Percentiles rank a stretch among this genome's conserved stretches.
These are phyloP conservation scores for Pomacea maculata DNA, from an alignment of 1,140 invertebrate species.

Conservation along the genomic window DNA sequence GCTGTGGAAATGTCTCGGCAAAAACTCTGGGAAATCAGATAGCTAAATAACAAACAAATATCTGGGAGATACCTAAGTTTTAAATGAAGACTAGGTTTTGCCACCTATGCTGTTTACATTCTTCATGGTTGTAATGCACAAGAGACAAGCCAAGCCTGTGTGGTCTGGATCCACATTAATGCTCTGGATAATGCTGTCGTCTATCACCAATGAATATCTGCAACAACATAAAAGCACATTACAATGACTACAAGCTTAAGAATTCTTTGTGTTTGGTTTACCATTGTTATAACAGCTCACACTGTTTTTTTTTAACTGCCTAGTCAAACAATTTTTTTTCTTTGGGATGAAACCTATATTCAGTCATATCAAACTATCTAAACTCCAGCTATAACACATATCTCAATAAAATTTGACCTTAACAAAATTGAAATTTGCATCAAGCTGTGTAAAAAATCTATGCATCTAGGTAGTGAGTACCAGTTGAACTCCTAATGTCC, in stretches of 20 bases:
- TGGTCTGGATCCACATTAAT: slow-evolving; percentile 93
- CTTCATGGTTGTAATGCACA: slow-evolving; percentile 56
- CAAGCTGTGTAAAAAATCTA: too few relatives aligned
- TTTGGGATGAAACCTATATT: too few relatives aligned
- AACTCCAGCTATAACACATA: too few relatives aligned
- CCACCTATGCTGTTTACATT: background rate
- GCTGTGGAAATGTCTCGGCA: background rate
- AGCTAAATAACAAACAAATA: background rate
- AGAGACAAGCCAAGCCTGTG: slow-evolving; percentile 75
- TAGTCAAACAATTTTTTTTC: too few relatives aligned
- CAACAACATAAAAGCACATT: slow-evolving; percentile 21
- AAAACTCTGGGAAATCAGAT: background rate
- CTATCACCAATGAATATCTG: slow-evolving; percentile 86
- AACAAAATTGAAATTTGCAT: too few relatives aligned
- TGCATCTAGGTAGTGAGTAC: too few relatives aligned
- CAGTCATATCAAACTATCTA: too few relatives aligned
- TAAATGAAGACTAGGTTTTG: background rate
- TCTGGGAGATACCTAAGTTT: background rate
- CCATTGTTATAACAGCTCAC: background rate
- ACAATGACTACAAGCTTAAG: background rate
- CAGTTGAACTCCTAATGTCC: too few relatives aligned
- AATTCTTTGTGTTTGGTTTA: background rate
- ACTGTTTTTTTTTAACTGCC: too few relatives aligned
- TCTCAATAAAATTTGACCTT: too few relatives aligned
- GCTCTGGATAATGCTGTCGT: slow-evolving; percentile 82